These are phyloP conservation scores for Tokudaia muenninki DNA, from an alignment of 2,797 vertebrate species.

Conservation along the genomic window DNA sequence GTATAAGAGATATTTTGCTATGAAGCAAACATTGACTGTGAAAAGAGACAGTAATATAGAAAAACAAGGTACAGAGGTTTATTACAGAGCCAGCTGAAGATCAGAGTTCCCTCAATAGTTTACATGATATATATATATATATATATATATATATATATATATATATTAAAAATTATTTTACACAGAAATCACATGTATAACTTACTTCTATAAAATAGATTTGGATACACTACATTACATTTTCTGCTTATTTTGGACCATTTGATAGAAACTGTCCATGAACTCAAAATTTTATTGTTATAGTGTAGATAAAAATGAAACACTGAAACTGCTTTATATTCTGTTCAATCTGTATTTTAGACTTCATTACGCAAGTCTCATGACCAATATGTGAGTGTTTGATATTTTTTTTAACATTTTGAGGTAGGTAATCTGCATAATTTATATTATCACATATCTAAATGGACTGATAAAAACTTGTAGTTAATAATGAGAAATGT, in stretches of 20 bases:
- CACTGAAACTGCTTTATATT: not conserved
- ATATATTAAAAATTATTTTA: not conserved
- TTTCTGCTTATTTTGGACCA: not conserved
- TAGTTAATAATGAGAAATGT: not conserved
- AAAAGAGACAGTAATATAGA: not conserved
- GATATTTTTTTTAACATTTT: not conserved
- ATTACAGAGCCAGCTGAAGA: not conserved
- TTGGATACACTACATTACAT: not conserved
- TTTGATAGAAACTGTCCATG: not conserved
- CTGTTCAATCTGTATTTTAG: not conserved
- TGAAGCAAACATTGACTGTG: not conserved
- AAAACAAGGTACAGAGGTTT: not conserved
- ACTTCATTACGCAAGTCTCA: not conserved
- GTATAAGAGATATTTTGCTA: not conserved
- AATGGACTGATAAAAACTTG: not conserved
- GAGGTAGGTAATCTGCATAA: not conserved
- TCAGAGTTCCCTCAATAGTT: not conserved
- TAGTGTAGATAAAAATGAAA: not conserved
- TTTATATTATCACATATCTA: conserved; percentile 1
- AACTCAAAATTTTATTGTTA: conserved; percentile 20
- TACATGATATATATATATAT: not conserved
- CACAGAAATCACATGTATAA: not conserved
- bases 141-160: too few relatives aligned
- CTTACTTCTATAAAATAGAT: not conserved
- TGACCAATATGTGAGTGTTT: not conserved